Evolutionary conservation across 2,888 invertebrate species (phyloP), one percentile per base, ranked within the genome.

Genomic region (Synergus japonicus): DNA sequence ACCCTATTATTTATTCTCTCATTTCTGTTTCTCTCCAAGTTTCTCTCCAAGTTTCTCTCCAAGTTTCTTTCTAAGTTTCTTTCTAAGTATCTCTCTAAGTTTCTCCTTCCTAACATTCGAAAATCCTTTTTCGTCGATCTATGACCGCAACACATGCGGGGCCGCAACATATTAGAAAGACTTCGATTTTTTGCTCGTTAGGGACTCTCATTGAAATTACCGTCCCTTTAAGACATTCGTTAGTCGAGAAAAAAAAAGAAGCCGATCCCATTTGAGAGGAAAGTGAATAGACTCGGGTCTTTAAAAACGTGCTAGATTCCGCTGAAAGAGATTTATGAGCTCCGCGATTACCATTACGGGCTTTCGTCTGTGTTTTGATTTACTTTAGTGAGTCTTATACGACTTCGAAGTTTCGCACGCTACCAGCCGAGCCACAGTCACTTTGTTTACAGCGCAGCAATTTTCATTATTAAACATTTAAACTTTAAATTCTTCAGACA

Each of bases 1-100:
- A 29, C 29, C 29, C 78, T 77, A 65, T 78, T 65, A 66, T 79
- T 76, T 80, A 54, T 80, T 78, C 15, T 4, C 10, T 18, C 15
- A 3, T 78, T 77, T 80, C 67, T 37, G 18, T 83, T 76, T 77
- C 22, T 22, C 22, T 22, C 65, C 58, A 54, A 58, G 65, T 83
- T 76, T 77, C 22, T 22, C 22, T 22, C 65, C 58, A 54, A 58
- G 65, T 83, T 76, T 77, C 18, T 18, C 18, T 76, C 76, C 76
- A 46, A 49, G 54, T 69, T 78, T 46, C 67, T 65, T 29, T 22
- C 65, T 58, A 54, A 58, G 65, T 54, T 79, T 82, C 77, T 78
- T 82, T 81, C 10, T 58, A 5, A 29, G 18, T 83, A 73, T 77
- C 18, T 18, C 13, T 76, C 76, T 78, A 46, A 49, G 54, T 69